phyloP scores from a whole-genome alignment of 2,888 invertebrate genomes.

The Steinernema scapterisci region DNA sequence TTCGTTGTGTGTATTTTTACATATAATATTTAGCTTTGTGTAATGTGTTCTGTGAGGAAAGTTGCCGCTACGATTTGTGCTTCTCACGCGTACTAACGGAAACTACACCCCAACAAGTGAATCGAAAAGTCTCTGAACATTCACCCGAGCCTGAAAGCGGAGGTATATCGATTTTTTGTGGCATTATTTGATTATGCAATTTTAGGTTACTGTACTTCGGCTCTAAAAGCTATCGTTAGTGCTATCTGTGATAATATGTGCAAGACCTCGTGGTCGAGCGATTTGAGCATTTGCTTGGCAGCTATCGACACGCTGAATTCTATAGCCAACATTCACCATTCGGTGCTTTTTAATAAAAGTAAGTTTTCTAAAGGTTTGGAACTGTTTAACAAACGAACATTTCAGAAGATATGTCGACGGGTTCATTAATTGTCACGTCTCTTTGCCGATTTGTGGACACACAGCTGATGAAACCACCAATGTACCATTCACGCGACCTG shows the following conservation, averaged over 20 bases:
- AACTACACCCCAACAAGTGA: neutral
- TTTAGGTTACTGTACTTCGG: constrained; percentile 45
- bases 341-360: constrained; percentile 60
- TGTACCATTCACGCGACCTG: constrained; percentile 87
- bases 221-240: constrained; percentile 59
- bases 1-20: neutral
- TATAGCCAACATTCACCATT: constrained; percentile 54
- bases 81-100: constrained; percentile 32
- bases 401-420: constrained; percentile 65
- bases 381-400: constrained; percentile 28
- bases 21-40: constrained; percentile 44
- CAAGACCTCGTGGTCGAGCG: constrained; percentile 52
- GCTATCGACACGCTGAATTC: constrained; percentile 64
- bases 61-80: constrained; percentile 49
- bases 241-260: constrained; percentile 65
- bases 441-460: constrained; percentile 95
- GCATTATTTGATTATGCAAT: neutral
- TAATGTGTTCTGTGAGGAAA: constrained; percentile 54
- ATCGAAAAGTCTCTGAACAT: constrained; percentile 9
- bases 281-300: constrained; percentile 53
- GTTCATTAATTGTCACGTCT: constrained; percentile 79
- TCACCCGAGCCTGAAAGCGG: neutral
- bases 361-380: constrained; percentile 34
- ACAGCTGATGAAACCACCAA: constrained; percentile 91
- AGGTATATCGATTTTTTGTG: neutral